Conservation (phyloP, 2,888 invertebrate species). For the Drosophila eohydei region DNA sequence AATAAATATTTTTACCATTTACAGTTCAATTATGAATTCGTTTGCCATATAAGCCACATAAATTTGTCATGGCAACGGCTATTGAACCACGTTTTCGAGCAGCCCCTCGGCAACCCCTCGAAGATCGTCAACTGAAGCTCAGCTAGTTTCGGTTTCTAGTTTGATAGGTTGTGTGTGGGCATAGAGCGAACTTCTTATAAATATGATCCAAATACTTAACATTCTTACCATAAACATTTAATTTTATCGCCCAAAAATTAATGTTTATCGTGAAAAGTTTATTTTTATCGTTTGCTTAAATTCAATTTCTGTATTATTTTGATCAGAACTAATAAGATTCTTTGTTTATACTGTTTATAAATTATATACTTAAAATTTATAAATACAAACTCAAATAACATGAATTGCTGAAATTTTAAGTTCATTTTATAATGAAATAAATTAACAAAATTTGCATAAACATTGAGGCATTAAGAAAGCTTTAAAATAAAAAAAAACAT, state of each 20-base stretch:
- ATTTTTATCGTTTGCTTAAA: background rate
- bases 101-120: background rate
- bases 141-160: background rate
- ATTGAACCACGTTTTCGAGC: slow-evolving; percentile 1
- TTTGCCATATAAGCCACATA: slow-evolving; percentile 62
- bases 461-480: background rate
- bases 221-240: background rate
- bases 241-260: background rate
- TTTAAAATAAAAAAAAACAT: background rate
- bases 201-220: background rate
- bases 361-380: background rate
- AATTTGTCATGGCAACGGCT: slow-evolving; percentile 58
- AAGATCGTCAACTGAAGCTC: background rate
- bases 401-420: background rate
- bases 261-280: background rate
- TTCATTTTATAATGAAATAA: slow-evolving; percentile 14
- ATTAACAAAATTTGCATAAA: slow-evolving; percentile 10
- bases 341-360: background rate
- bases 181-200: background rate
- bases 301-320: slow-evolving; percentile 2
- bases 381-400: background rate
- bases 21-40: slow-evolving; percentile 77
- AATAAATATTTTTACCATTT: slow-evolving; percentile 83
- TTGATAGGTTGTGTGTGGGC: background rate
- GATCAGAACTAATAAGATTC: slow-evolving; percentile 1